A percentile compares a stretch with the other conserved stretches of the same genome.
These are phyloP conservation scores for Lepidurus couesii DNA, from an alignment of 1,140 invertebrate genomes.

Conservation along the genomic window DNA sequence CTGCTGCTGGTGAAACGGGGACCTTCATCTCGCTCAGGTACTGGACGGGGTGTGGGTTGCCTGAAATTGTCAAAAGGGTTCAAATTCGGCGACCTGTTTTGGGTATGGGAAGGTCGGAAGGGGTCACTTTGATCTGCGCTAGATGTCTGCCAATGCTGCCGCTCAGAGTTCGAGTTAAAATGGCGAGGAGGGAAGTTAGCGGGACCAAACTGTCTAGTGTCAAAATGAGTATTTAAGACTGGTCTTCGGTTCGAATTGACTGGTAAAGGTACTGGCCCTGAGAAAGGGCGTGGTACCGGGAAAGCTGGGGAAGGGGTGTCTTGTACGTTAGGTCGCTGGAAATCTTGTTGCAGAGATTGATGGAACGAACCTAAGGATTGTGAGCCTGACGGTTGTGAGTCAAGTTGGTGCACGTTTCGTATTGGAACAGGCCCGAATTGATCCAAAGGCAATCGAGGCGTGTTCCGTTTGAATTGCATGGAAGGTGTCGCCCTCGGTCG, in stretches of 20 bases:
- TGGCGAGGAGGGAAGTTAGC: background rate
- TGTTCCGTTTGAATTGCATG: background rate
- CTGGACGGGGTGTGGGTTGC: background rate
- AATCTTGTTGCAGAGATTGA: background rate
- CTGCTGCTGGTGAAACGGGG: background rate
- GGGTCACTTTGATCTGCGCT: background rate
- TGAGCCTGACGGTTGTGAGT: background rate
- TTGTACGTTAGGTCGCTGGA: constrained; percentile 3
- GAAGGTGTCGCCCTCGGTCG: background rate
- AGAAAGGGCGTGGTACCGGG: background rate
- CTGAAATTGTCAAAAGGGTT: background rate
- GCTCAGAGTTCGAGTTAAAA: background rate
- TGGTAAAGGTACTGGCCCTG: background rate
- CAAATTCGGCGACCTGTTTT: background rate
- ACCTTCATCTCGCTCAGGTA: background rate
- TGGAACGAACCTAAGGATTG: background rate
- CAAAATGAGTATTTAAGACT: background rate
- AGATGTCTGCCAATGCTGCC: background rate
- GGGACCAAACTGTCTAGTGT: background rate
- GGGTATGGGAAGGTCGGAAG: background rate
- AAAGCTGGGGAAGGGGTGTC: background rate
- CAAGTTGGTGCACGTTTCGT: background rate
- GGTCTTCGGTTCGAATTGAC: background rate
- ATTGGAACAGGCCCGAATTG: background rate
- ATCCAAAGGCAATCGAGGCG: background rate